Evolutionary conservation across 2,113 vertebrate genomes (phyloP).

Genomic region (Lanius collurio): DNA sequence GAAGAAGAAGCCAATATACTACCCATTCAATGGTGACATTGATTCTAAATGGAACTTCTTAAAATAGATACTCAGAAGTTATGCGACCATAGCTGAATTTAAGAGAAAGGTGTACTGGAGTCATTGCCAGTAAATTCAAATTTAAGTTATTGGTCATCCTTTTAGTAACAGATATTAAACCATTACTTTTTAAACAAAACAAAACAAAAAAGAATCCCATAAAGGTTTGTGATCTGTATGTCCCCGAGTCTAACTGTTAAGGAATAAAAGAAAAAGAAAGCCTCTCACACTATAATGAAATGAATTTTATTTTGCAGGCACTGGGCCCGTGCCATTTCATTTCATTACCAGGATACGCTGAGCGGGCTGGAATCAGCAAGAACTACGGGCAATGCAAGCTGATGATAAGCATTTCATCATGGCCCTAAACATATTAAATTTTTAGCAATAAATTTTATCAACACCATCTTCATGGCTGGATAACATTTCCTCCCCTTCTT

Average conservation of each 20-base stretch:
- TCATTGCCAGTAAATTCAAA: background rate
- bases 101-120: background rate
- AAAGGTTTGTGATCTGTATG: background rate
- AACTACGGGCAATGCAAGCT: conserved; percentile 63
- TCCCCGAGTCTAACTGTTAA: background rate
- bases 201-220: background rate
- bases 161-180: background rate
- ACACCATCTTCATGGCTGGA: conserved; percentile 27
- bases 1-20: background rate
- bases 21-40: background rate
- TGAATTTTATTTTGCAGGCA: conserved; percentile 65
- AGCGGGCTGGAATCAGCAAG: conserved; percentile 57
- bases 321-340: conserved; percentile 56
- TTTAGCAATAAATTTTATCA: conserved; percentile 73
- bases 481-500: background rate
- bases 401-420: conserved; percentile 74
- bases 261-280: conserved; percentile 15
- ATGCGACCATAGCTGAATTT: background rate
- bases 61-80: background rate
- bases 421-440: conserved; percentile 71
- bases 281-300: conserved; percentile 51
- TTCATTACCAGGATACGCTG: conserved; percentile 63
- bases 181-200: background rate
- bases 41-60: background rate
- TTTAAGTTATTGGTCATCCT: background rate